phyloP scores from a whole-genome alignment of 2,888 invertebrate genomes.

The Drosophila putrida region DNA sequence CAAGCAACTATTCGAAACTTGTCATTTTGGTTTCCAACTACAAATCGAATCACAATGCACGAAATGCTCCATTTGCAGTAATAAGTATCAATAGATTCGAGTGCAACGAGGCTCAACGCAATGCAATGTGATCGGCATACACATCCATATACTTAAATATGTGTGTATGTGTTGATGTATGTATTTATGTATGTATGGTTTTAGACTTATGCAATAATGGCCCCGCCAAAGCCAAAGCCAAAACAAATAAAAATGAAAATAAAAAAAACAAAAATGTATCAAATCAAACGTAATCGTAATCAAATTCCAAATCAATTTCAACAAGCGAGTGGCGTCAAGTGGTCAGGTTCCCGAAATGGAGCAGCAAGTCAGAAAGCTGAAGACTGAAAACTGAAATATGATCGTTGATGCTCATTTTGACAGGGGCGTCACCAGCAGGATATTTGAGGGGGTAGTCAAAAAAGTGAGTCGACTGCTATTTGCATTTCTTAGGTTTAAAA shows the following conservation, averaged over 20 bases:
- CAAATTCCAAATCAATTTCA: constrained; percentile 53
- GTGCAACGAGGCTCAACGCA: constrained; percentile 52
- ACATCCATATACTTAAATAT: constrained; percentile 6
- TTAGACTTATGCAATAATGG: constrained; percentile 55
- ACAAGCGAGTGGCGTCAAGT: constrained; percentile 36
- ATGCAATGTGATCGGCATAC: constrained; percentile 44
- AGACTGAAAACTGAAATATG: not conserved
- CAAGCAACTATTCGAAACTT: not conserved
- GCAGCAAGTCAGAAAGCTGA: constrained; percentile 19
- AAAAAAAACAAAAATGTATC: constrained; percentile 8
- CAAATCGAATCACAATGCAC: constrained; percentile 32
- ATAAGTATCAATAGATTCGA: constrained; percentile 34
- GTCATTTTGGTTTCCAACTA: constrained; percentile 4
- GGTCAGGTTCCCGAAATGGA: constrained; percentile 36
- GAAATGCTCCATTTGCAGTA: constrained; percentile 41
- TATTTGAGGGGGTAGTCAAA: not conserved
- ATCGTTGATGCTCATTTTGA: constrained; percentile 4
- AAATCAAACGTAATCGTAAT: constrained; percentile 52
- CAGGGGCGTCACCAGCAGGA: constrained; percentile 7
- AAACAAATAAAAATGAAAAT: constrained; percentile 15
- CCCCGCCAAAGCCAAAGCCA: constrained; percentile 51
- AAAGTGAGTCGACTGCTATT: not conserved
- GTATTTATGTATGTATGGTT: constrained; percentile 15
- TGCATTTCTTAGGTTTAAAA: no score
- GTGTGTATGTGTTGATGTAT: not conserved